A percentile compares a stretch with the other conserved stretches of the same genome.
These are phyloP conservation scores for Sprattus sprattus DNA, from an alignment of 2,113 vertebrate species.

Conservation along the genomic window DNA sequence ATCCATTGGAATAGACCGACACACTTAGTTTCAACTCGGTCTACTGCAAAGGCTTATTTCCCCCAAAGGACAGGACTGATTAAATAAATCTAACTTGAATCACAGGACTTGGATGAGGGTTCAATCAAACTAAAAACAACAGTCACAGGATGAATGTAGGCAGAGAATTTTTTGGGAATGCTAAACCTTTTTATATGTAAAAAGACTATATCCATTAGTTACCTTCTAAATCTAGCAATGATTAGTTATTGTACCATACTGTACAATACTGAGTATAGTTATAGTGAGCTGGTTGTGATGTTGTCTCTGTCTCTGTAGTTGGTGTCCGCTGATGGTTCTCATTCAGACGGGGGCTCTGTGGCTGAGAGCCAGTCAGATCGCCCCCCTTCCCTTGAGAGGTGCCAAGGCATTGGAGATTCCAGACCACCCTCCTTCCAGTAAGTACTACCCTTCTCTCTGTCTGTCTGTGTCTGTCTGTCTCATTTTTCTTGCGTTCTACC, in stretches of 20 bases:
- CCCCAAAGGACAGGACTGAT: neutral
- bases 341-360: constrained; percentile 88
- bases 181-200: neutral
- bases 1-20: too few relatives aligned
- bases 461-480: neutral
- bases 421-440: constrained; percentile 97
- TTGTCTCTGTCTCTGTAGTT: constrained; percentile 70
- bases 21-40: neutral
- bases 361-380: constrained; percentile 84
- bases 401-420: constrained; percentile 94
- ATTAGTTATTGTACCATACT: too few relatives aligned
- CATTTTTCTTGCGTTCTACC: neutral
- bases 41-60: neutral
- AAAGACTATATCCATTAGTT: constrained; percentile 4
- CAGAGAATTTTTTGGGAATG: constrained; percentile 3
- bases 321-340: constrained; percentile 91
- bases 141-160: neutral
- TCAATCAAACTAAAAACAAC: neutral
- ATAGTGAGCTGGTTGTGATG: neutral
- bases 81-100: constrained; percentile 9
- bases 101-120: neutral
- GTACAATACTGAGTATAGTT: too few relatives aligned
- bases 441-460: constrained; percentile 58
- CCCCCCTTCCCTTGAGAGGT: constrained; percentile 88
- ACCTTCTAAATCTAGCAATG: neutral